phyloP scores from a whole-genome alignment of 2,888 invertebrate species.

The Pemphredon lugubris region DNA sequence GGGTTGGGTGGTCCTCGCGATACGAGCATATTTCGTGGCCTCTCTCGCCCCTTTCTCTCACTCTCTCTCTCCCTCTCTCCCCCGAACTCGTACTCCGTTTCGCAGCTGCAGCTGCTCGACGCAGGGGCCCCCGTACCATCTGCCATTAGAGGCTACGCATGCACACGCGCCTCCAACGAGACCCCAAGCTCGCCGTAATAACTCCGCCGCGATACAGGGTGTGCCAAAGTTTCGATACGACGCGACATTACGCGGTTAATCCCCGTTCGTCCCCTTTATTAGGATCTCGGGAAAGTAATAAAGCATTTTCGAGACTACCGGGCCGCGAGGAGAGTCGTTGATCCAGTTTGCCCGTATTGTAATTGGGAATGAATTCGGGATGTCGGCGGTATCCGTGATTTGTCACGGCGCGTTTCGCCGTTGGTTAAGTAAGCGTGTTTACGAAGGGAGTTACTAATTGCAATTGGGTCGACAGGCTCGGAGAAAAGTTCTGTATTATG shows the following conservation, averaged over 20 bases:
- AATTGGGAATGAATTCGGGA: not conserved
- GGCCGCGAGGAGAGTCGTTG: not conserved
- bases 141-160: slow-evolving; percentile 67
- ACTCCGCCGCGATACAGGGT: slow-evolving; percentile 55
- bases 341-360: not conserved
- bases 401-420: no score
- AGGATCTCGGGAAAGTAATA: not conserved
- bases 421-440: no score
- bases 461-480: no score
- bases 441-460: no score
- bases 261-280: not conserved
- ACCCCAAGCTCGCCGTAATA: slow-evolving; percentile 63
- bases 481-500: no score
- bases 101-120: slow-evolving; percentile 69
- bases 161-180: slow-evolving; percentile 58
- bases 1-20: slow-evolving; percentile 47
- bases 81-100: slow-evolving; percentile 6
- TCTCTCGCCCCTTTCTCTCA: slow-evolving; percentile 14
- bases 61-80: slow-evolving; percentile 11
- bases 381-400: no score
- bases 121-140: slow-evolving; percentile 70
- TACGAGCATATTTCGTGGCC: slow-evolving; percentile 25
- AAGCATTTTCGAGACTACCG: not conserved
- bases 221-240: slow-evolving; percentile 43
- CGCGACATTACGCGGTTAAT: slow-evolving; percentile 14